phyloP scores from a whole-genome alignment of 2,888 invertebrate genomes.

The Synergus laeviventris region DNA sequence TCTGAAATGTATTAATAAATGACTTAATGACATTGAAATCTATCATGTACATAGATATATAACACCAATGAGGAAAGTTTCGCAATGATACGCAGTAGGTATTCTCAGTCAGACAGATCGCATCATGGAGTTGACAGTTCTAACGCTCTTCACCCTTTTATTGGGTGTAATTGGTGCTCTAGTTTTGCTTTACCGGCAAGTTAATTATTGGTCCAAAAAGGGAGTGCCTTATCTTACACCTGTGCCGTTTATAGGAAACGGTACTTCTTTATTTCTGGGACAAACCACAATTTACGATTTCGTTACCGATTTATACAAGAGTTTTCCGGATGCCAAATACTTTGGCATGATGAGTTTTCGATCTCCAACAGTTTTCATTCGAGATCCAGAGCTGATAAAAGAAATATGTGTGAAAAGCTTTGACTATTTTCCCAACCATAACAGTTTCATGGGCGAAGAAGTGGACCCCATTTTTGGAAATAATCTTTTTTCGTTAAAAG shows the following conservation, averaged over 20 bases:
- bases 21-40: too few relatives aligned
- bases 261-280: constrained; percentile 44
- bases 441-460: constrained; percentile 49
- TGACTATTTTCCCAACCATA: constrained; percentile 63
- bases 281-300: constrained; percentile 39
- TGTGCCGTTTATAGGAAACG: constrained; percentile 53
- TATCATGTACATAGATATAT: too few relatives aligned
- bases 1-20: too few relatives aligned
- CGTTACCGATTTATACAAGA: constrained; percentile 43
- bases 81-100: too few relatives aligned
- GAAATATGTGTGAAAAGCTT: constrained; percentile 61
- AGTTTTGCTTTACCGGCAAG: constrained; percentile 8
- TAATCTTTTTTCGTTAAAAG: constrained; percentile 62
- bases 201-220: constrained; percentile 38
- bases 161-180: constrained; percentile 20
- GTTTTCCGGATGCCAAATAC: constrained; percentile 53
- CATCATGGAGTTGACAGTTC: neutral
- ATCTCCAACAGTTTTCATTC: constrained; percentile 59
- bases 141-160: constrained; percentile 1
- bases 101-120: too few relatives aligned
- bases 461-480: constrained; percentile 57
- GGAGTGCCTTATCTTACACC: constrained; percentile 49
- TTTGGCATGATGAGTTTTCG: constrained; percentile 61
- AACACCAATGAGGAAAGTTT: too few relatives aligned
- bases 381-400: constrained; percentile 65